These are phyloP conservation scores for Thalassarche chlororhynchos DNA, from an alignment of 2,113 vertebrate genomes.

Conservation along the genomic window DNA sequence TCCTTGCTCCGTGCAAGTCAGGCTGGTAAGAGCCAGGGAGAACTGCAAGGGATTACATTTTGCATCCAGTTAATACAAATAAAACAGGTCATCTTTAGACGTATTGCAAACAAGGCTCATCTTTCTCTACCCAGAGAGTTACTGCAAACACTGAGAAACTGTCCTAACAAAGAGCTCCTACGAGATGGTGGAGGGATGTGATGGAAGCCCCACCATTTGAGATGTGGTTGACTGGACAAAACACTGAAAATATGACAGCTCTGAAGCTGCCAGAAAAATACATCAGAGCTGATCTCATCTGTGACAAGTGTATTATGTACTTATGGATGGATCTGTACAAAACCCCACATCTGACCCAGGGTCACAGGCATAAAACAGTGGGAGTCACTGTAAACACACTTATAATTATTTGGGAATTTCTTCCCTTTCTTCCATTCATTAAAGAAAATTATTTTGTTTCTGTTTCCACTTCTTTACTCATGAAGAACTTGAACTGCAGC, in stretches of 20 bases:
- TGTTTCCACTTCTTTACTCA: slow-evolving; percentile 2
- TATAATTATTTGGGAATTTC: slow-evolving; percentile 51
- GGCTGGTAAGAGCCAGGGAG: neutral
- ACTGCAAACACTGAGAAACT: neutral
- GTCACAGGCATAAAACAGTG: slow-evolving; percentile 35
- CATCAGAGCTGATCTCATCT: slow-evolving; percentile 44
- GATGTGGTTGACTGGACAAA: slow-evolving; percentile 64
- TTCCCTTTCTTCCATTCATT: neutral
- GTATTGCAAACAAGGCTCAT: neutral
- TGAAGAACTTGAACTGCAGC: neutral
- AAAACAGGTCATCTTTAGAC: neutral
- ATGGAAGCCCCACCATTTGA: neutral
- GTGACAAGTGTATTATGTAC: slow-evolving; percentile 44
- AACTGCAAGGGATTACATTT: neutral
- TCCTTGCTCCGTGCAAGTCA: neutral
- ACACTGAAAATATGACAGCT: slow-evolving; percentile 49
- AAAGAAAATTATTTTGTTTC: slow-evolving; percentile 31
- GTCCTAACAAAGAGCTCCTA: neutral
- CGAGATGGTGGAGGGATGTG: neutral
- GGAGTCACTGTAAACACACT: slow-evolving; percentile 33
- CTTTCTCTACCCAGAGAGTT: neutral
- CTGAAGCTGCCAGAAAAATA: slow-evolving; percentile 41
- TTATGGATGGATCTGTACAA: slow-evolving; percentile 53
- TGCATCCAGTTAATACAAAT: neutral
- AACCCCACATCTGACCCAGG: slow-evolving; percentile 23